Percentiles rank a stretch among this genome's conserved stretches.
phyloP scores from a whole-genome alignment of 2,113 vertebrate species.

The Dipodomys merriami region DNA sequence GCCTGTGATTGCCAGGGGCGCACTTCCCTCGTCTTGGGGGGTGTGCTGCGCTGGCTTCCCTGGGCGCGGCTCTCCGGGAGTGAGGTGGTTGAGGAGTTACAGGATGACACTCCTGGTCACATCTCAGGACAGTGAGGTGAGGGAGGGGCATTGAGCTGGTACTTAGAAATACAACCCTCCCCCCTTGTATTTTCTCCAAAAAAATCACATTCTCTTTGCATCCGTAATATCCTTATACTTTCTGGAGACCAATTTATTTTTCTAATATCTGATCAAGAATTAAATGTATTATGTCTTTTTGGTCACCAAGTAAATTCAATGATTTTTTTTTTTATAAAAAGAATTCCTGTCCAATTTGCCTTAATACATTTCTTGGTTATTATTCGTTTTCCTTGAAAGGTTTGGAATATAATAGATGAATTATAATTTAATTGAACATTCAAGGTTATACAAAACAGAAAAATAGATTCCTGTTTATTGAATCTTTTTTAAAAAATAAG shows the following conservation, averaged over 20 bases:
- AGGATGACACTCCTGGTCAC: background rate
- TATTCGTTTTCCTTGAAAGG: constrained; percentile 56
- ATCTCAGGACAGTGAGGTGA: background rate
- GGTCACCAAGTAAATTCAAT: constrained; percentile 43
- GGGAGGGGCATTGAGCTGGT: background rate
- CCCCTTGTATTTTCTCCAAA: background rate
- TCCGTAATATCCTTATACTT: background rate
- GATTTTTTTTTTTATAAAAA: background rate
- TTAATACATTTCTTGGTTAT: constrained; percentile 53
- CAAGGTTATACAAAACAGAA: constrained; percentile 55
- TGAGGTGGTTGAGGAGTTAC: background rate
- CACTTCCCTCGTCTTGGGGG: too few species aligned
- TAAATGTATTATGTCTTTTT: constrained; percentile 39
- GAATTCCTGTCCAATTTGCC: background rate
- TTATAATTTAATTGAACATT: constrained; percentile 46
- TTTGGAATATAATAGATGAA: constrained; percentile 59
- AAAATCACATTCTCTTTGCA: background rate
- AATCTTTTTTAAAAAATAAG: constrained; percentile 19
- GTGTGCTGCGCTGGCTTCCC: too few species aligned
- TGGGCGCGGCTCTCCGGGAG: background rate
- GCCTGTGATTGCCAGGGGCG: background rate
- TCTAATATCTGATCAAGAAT: constrained; percentile 51
- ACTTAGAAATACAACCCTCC: constrained; percentile 36
- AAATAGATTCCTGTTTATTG: constrained; percentile 2
- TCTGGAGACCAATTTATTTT: constrained; percentile 31